These are phyloP conservation scores for Drosophila affinis DNA, from an alignment of 2,888 invertebrate species.

Conservation along the genomic window DNA sequence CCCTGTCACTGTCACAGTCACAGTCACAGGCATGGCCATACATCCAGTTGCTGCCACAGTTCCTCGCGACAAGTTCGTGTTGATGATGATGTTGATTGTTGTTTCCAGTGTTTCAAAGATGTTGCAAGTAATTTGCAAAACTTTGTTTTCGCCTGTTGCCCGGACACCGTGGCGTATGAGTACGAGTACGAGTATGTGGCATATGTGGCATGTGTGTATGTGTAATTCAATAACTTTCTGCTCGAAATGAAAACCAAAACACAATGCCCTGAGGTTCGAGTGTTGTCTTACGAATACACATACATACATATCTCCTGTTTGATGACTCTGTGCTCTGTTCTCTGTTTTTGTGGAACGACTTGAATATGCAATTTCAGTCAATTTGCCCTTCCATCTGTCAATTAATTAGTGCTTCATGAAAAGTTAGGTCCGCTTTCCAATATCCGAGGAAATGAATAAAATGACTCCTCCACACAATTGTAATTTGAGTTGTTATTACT, in stretches of 20 bases:
- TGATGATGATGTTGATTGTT: constrained; percentile 12
- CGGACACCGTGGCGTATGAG: constrained; percentile 28
- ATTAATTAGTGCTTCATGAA: constrained; percentile 67
- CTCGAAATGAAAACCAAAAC: constrained; percentile 54
- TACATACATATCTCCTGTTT: background rate
- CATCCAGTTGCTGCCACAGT: background rate
- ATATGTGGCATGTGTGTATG: constrained; percentile 36
- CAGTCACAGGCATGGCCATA: no score
- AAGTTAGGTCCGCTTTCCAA: constrained; percentile 33
- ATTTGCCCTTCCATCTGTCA: constrained; percentile 59
- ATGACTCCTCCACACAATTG: constrained; percentile 18
- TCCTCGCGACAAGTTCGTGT: constrained; percentile 30
- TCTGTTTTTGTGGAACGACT: constrained; percentile 6
- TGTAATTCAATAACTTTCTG: constrained; percentile 59
- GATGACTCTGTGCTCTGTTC: background rate
- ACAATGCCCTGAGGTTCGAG: background rate
- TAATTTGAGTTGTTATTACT: constrained; percentile 46
- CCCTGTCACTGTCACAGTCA: background rate
- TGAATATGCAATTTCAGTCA: constrained; percentile 61
- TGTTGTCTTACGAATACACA: background rate
- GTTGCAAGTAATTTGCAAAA: constrained; percentile 34
- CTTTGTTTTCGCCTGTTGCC: background rate
- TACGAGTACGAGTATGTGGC: constrained; percentile 51
- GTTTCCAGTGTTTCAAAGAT: constrained; percentile 5
- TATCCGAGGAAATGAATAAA: constrained; percentile 13